Evolutionary conservation across 2,888 invertebrate genomes (phyloP), one percentile per base, ranked within the genome.

Genomic region (Clitarchus hookeri): DNA sequence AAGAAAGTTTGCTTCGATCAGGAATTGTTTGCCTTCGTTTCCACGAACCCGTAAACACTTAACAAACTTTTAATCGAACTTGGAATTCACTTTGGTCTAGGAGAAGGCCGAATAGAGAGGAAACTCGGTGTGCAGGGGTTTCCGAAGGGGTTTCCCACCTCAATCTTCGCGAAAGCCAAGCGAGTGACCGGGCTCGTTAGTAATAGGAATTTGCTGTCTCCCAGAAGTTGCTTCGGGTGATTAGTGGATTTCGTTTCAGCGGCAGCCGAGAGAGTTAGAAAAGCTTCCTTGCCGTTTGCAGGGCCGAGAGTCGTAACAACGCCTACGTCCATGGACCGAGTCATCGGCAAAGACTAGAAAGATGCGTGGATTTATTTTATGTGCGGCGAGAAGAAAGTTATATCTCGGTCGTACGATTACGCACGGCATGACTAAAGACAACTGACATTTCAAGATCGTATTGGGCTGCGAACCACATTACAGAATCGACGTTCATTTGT

Each of bases 1-100:
- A 65, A 65, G 65, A 65, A 65, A 65, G 65, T 65, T 65, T n/a
- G 65, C 65, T n/a, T 65, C 65, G 65, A 65, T 65, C 65, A 65
- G 65, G 65, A 65, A 65, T 65, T 65, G 65, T 65, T 65, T 65
- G 65, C 65, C 65, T 65, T 65, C 65, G 65, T 65, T 65, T 65
- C 65, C 65, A 23, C 65, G 65, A 65, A 19, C 65, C 65, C 65
- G 65, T 65, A 65, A 65, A 65, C 65, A 65, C 65, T 65, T 65
- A 65, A 65, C 65, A 65, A 65, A 65, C 65, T 65, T 65, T 65
- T 65, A 65, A 65, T 65, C 65, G 65, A 65, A 65, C 65, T 65
- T 65, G 23, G 8, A 65, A 65, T 65, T 65, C 65, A 65, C 65
- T 65, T 65, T 65, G 65, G 65, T 8, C n/a, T 23, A 11, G 8